These are phyloP conservation scores for Montifringilla adamsi DNA, from an alignment of 2,113 vertebrate species.

Conservation along the genomic window DNA sequence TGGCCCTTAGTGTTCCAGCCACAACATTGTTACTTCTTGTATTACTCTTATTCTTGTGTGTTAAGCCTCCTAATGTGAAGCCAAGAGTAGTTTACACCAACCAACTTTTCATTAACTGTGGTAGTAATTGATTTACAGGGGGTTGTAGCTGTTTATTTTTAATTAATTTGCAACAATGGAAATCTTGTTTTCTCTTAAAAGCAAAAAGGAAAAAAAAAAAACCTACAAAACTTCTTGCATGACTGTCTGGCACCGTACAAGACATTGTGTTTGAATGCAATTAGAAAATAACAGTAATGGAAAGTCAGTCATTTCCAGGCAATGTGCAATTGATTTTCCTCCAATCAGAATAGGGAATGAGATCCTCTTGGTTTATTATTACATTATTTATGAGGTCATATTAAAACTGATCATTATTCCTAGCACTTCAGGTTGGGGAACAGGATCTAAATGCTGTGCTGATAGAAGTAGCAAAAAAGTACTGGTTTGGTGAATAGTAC, in stretches of 20 bases:
- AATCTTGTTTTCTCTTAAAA: slow-evolving; percentile 67
- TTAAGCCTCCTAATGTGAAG: slow-evolving; percentile 64
- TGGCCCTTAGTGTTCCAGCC: slow-evolving; percentile 1
- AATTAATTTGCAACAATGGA: slow-evolving; percentile 68
- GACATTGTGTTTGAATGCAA: slow-evolving; percentile 70
- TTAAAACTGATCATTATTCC: slow-evolving; percentile 76
- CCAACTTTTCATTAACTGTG: slow-evolving; percentile 42
- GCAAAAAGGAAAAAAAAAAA: neutral
- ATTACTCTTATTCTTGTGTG: slow-evolving; percentile 45
- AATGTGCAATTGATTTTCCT: slow-evolving; percentile 79
- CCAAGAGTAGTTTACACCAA: slow-evolving; percentile 49
- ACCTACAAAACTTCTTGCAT: slow-evolving; percentile 28
- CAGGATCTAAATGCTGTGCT: slow-evolving; percentile 32
- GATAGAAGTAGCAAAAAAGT: slow-evolving; percentile 4
- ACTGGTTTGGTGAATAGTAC: slow-evolving; percentile 10
- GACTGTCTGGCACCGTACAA: slow-evolving; percentile 57
- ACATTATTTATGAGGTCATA: slow-evolving; percentile 78
- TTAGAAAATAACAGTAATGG: slow-evolving; percentile 78
- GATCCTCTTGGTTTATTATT: slow-evolving; percentile 75
- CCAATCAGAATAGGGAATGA: slow-evolving; percentile 80
- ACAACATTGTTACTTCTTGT: slow-evolving; percentile 38
- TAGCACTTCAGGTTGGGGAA: slow-evolving; percentile 67
- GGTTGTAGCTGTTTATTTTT: slow-evolving; percentile 53
- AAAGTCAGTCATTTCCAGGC: slow-evolving; percentile 79
- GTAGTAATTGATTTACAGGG: slow-evolving; percentile 58